These are phyloP conservation scores for Serrognathus titanus DNA, from an alignment of 2,888 invertebrate genomes.

Conservation along the genomic window DNA sequence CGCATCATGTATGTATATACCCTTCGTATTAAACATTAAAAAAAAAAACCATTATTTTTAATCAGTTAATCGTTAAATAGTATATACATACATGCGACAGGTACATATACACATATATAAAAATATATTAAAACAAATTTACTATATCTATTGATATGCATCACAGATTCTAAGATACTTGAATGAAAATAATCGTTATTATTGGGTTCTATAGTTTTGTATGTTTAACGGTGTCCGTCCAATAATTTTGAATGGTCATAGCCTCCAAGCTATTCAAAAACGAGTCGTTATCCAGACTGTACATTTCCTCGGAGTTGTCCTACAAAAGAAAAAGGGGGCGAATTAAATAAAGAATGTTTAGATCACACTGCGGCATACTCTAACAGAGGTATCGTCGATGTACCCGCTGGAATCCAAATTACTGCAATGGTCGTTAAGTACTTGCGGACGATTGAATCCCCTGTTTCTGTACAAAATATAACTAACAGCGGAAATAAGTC, in stretches of 20 bases:
- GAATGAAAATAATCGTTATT: conserved; percentile 6
- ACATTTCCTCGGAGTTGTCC: conserved; percentile 94
- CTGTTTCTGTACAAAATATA: conserved; percentile 68
- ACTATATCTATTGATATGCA: conserved; percentile 41
- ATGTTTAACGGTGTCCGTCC: conserved; percentile 89
- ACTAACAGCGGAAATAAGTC: conserved; percentile 62
- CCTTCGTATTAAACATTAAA: too few species aligned
- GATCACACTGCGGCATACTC: conserved; percentile 56
- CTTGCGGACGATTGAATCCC: conserved; percentile 79
- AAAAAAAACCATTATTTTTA: too few species aligned
- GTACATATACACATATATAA: neutral
- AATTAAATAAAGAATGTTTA: conserved; percentile 4
- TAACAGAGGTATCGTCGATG: conserved; percentile 80
- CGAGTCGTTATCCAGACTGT: conserved; percentile 90
- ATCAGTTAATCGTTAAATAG: too few species aligned
- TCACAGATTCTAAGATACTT: conserved; percentile 48
- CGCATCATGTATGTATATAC: too few species aligned
- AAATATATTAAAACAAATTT: conserved; percentile 2
- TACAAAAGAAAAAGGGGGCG: conserved; percentile 49
- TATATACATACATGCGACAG: too few species aligned
- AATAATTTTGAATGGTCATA: conserved; percentile 92
- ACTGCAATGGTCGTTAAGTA: conserved; percentile 75
- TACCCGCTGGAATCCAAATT: conserved; percentile 85
- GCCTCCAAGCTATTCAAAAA: conserved; percentile 90
- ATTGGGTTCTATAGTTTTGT: conserved; percentile 70